Conservation (phyloP, 1,140 invertebrate genomes). For the Bombus pyrosoma region DNA sequence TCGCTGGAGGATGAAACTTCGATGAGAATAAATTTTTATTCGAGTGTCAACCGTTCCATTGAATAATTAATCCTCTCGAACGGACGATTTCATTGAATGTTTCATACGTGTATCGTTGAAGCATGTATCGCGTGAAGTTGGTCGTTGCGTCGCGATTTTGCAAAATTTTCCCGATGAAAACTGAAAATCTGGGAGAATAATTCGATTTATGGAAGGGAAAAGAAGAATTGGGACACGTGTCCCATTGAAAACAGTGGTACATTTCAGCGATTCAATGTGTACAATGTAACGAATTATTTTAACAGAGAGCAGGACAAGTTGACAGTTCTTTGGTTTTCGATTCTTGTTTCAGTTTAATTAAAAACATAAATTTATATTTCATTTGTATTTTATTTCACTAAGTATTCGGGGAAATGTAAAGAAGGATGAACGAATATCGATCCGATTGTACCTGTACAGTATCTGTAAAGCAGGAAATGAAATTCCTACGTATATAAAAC, state of each 20-base stretch:
- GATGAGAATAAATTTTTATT: slow-evolving; percentile 10
- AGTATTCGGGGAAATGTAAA: not conserved
- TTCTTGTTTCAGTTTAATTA: not conserved
- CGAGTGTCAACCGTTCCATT: slow-evolving; percentile 4
- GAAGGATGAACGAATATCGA: too few relatives aligned
- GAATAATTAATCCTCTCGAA: slow-evolving; percentile 9
- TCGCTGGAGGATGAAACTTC: slow-evolving; percentile 5
- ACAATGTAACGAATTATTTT: not conserved
- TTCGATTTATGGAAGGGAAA: not conserved
- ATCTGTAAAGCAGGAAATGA: too few relatives aligned
- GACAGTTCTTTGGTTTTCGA: not conserved
- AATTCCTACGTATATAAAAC: too few relatives aligned
- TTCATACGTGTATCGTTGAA: not conserved
- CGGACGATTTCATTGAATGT: not conserved
- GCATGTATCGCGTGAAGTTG: not conserved
- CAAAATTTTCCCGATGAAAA: not conserved
- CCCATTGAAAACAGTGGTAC: not conserved
- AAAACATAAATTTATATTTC: not conserved
- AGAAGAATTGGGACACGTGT: not conserved
- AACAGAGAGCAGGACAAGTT: not conserved
- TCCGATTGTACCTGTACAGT: too few relatives aligned
- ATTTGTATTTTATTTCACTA: not conserved
- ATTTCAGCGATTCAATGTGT: not conserved
- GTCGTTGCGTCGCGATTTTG: not conserved
- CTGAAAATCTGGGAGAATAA: not conserved